These are phyloP conservation scores for Thysanoteuthis rhombus DNA, from an alignment of 2,888 invertebrate species.

Conservation along the genomic window DNA sequence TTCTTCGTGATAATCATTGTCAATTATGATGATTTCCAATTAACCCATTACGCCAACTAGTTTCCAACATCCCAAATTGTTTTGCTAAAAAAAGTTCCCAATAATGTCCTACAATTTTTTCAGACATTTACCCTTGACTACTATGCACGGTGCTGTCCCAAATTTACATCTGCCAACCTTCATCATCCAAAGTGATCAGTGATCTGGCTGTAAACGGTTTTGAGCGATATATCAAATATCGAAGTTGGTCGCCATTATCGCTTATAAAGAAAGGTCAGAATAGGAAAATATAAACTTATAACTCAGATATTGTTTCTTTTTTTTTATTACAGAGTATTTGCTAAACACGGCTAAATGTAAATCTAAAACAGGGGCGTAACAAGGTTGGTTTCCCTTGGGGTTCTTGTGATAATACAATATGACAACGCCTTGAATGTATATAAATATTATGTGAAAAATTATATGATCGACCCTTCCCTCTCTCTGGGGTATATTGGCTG, in stretches of 20 bases:
- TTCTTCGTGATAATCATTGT: too few relatives aligned
- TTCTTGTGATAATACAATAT: not conserved
- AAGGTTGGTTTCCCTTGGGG: not conserved
- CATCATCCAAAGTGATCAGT: not conserved
- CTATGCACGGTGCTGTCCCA: not conserved
- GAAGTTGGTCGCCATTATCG: not conserved
- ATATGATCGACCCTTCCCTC: not conserved
- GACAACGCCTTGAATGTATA: not conserved
- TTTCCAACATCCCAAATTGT: too few relatives aligned
- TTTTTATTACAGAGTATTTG: not conserved
- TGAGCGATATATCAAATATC: not conserved
- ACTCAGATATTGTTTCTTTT: not conserved
- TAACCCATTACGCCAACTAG: too few relatives aligned
- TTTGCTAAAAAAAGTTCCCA: too few relatives aligned
- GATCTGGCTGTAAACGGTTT: not conserved
- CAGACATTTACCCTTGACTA: too few relatives aligned
- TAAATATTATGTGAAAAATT: not conserved
- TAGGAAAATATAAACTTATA: not conserved
- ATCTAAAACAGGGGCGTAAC: not conserved
- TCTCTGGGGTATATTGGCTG: not conserved
- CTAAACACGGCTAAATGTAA: not conserved
- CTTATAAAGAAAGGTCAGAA: not conserved
- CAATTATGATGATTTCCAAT: too few relatives aligned
- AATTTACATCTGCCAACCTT: not conserved
- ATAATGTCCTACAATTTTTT: too few relatives aligned